Conservation (phyloP, 2,888 invertebrate species). For the Plebejus melissa region DNA sequence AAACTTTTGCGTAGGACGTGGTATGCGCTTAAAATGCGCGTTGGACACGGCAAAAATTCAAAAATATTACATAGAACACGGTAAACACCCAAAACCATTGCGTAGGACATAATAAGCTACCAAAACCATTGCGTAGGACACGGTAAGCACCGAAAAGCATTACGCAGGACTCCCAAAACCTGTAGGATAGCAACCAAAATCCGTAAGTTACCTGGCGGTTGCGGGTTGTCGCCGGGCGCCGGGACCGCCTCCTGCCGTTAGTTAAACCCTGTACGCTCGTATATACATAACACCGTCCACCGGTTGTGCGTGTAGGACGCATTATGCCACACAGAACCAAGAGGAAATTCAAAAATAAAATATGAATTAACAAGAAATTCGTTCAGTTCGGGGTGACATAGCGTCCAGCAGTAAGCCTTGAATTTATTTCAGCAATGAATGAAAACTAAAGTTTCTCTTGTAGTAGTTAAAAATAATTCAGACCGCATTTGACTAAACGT, state of each 20-base stretch:
- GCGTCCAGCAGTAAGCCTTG: neutral
- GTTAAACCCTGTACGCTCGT: conserved; percentile 22
- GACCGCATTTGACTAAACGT: neutral
- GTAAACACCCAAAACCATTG: neutral
- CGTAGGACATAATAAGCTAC: neutral
- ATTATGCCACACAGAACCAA: conserved; percentile 5
- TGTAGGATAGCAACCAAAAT: neutral
- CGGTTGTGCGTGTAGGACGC: conserved; percentile 4
- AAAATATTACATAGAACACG: neutral
- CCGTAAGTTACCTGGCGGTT: conserved; percentile 47
- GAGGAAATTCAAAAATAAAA: no score
- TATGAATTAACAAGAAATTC: neutral
- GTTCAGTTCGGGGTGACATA: neutral
- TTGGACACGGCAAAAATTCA: neutral
- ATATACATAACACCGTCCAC: conserved; percentile 10
- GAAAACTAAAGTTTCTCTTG: neutral
- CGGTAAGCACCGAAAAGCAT: conserved; percentile 2
- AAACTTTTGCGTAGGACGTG: neutral
- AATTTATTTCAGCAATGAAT: neutral
- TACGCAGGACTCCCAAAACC: neutral
- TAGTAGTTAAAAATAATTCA: neutral
- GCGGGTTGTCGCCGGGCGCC: conserved; percentile 44
- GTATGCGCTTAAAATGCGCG: no score
- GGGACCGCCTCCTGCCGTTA: conserved; percentile 65
- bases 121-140: neutral